Evolutionary conservation across 2,888 invertebrate species (phyloP), one percentile per base, ranked within the genome.

Genomic region (Cephus sareptanus): DNA sequence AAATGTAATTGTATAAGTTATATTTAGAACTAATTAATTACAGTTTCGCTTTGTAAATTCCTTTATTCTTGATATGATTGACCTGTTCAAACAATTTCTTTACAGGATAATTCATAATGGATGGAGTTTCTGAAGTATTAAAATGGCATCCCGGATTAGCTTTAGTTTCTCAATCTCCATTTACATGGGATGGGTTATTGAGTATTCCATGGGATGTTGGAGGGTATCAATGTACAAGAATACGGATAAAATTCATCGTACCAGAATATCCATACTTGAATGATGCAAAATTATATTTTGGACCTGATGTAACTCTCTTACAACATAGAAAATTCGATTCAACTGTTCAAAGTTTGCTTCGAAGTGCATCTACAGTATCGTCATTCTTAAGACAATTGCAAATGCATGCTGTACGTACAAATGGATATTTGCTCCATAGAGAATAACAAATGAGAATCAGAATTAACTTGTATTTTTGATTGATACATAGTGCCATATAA

Each of bases 101-200:
- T 40, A 75, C 73, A 40, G 75, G 75, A 13, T 75, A 73, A 34
- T 75, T 3, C 69, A 74, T 31, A 75, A 87, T 86, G 85, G 81
- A 84, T 75, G 87, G 87, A 71, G 82, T 83, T 56, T 71, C 81
- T 1, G 85, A 88, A 77, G 86, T 91, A 34, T 79, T 87, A 1
- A 81, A 86, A 68, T 83, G 82, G 30, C 83, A 90, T 84, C 90
- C 91, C 11, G 88, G 89, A 75, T 83, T 91, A 56, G 79, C 91
- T 79, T 83, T 88, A 31, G 77, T 85, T 13, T 87, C 88, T 12
- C 77, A 86, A 73, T 80, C 81, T 31, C 89, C 90, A 13, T 76
- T 84, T n/a, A 87, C 86, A 33, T 90, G 89, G 89, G 83, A 85
- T 75, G 91, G 91, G 31, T 86, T 89, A 79, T 75, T 91, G 33